phyloP scores from a whole-genome alignment of 2,888 invertebrate species.

The Heteropelma amictum region DNA sequence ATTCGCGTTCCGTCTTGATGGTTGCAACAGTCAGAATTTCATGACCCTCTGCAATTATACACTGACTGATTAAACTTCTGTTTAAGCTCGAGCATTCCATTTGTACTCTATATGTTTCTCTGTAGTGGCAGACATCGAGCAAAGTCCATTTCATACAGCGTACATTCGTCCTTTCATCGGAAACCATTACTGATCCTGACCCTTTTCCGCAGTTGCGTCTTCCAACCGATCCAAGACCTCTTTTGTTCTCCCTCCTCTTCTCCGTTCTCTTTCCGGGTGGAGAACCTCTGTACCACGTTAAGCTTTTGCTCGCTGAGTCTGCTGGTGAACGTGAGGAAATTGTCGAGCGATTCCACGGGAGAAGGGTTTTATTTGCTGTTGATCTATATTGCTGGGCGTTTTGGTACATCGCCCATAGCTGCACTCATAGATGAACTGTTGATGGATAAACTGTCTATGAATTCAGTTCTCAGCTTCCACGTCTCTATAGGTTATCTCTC shows the following conservation, averaged over 20 bases:
- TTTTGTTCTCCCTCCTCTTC: not conserved
- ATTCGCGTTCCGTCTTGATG: not conserved
- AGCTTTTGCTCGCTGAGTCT: conserved; percentile 7
- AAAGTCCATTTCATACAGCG: conserved; percentile 13
- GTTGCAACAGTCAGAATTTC: too few relatives aligned
- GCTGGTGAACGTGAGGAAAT: conserved; percentile 41
- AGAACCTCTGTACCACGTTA: conserved; percentile 30
- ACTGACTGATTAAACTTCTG: conserved; percentile 25
- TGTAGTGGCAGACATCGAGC: not conserved
- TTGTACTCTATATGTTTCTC: not conserved
- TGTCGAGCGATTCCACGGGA: conserved; percentile 21
- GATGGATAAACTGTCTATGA: conserved; percentile 28
- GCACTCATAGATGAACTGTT: conserved; percentile 21
- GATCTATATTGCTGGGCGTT: not conserved
- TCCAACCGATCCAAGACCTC: conserved; percentile 3
- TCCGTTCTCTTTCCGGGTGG: not conserved
- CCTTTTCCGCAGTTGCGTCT: conserved; percentile 33
- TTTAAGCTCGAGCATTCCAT: conserved; percentile 31
- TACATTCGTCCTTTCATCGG: conserved; percentile 32
- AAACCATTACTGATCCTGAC: conserved; percentile 26
- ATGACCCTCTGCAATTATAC: conserved; percentile 32
- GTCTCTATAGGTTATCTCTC: not conserved
- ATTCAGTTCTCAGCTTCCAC: not conserved
- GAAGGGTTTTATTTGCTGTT: conserved; percentile 21
- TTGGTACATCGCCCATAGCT: too few relatives aligned